phyloP scores from a whole-genome alignment of 2,113 vertebrate genomes.

The Ariopsis seemanni region DNA sequence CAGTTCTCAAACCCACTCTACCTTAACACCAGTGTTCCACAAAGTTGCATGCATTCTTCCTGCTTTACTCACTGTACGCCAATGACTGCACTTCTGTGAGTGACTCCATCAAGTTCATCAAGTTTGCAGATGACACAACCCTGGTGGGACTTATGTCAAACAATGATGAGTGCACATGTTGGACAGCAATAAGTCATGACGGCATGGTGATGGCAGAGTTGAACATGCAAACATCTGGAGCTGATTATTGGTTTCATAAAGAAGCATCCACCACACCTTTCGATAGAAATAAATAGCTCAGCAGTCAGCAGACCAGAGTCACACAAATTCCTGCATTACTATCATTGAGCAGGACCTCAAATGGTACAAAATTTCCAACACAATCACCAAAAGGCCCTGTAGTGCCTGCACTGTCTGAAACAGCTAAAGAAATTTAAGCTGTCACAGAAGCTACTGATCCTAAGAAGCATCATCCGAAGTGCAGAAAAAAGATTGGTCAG shows the following conservation, averaged over 20 bases:
- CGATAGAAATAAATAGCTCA: background rate
- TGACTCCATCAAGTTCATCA: background rate
- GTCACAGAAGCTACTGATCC: background rate
- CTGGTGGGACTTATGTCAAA: background rate
- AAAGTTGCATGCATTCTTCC: background rate
- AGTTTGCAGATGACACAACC: background rate
- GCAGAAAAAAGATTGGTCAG: background rate
- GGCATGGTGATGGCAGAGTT: background rate
- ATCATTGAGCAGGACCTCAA: background rate
- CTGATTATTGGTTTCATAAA: background rate
- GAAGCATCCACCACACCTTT: background rate
- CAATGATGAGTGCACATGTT: background rate
- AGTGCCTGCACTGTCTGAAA: background rate
- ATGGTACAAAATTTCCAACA: background rate
- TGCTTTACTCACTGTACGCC: background rate
- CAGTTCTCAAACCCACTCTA: background rate
- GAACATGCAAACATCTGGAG: background rate
- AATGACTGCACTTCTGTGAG: background rate
- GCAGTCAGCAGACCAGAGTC: background rate
- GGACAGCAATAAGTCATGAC: background rate
- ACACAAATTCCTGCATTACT: background rate
- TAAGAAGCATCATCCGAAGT: background rate
- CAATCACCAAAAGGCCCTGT: background rate
- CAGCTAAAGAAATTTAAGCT: background rate
- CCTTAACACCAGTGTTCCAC: background rate